Evolutionary conservation across 2,888 invertebrate species (phyloP).

Genomic region (Amphimallon solstitiale): DNA sequence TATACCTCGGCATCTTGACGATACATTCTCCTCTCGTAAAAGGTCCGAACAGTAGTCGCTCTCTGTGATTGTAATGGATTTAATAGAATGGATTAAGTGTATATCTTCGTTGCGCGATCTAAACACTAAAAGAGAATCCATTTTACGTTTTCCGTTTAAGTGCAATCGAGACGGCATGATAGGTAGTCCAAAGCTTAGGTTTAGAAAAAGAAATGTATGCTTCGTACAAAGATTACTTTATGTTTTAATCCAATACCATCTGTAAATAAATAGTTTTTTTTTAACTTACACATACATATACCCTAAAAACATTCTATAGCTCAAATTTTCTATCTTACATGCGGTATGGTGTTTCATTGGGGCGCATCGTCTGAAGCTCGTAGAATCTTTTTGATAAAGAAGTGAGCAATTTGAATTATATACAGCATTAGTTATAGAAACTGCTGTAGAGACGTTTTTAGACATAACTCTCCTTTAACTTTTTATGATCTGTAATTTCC

Average conservation of each 20-base stretch:
- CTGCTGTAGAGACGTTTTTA: too few species aligned
- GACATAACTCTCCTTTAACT: too few species aligned
- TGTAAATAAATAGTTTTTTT: too few species aligned
- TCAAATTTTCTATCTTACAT: too few species aligned
- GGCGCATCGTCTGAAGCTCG: too few species aligned
- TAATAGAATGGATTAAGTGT: slow-evolving; percentile 38
- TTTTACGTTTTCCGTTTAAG: neutral
- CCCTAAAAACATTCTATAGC: too few species aligned
- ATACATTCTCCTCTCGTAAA: slow-evolving; percentile 9
- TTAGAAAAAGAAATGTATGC: neutral
- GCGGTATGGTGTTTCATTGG: too few species aligned
- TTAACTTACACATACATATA: too few species aligned
- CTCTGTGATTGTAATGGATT: slow-evolving; percentile 38
- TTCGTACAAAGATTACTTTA: neutral
- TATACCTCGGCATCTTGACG: slow-evolving; percentile 35
- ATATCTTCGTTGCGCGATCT: slow-evolving; percentile 34
- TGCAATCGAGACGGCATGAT: slow-evolving; percentile 4
- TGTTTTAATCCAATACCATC: neutral
- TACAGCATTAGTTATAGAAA: too few species aligned
- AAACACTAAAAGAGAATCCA: slow-evolving; percentile 24
- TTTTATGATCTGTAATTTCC: too few species aligned
- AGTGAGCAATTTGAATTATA: too few species aligned
- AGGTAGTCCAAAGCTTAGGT: neutral
- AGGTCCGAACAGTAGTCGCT: slow-evolving; percentile 27
- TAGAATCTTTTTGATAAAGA: too few species aligned